Evolutionary conservation across 2,113 vertebrate species (phyloP).

Genomic region (Lophotis ruficrista): DNA sequence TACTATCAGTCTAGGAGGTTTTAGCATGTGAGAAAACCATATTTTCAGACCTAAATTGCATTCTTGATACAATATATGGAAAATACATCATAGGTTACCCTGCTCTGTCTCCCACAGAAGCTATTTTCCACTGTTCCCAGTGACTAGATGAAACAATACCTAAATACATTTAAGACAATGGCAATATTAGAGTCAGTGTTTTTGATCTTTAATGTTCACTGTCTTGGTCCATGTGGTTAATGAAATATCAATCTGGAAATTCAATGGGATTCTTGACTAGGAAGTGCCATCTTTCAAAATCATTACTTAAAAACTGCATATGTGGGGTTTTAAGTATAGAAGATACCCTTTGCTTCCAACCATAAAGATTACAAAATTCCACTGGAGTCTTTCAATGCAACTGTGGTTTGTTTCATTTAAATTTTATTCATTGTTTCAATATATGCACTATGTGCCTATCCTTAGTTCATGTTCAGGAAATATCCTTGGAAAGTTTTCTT

Average conservation of each 20-base stretch:
- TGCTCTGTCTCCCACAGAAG: not conserved
- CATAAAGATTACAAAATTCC: not conserved
- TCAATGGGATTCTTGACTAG: not conserved
- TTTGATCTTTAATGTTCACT: not conserved
- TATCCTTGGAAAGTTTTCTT: not conserved
- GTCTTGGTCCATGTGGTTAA: not conserved
- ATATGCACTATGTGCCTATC: not conserved
- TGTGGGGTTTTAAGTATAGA: not conserved
- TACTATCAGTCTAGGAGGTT: not conserved
- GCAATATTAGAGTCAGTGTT: not conserved
- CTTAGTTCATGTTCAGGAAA: not conserved
- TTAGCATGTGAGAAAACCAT: not conserved
- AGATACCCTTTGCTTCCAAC: not conserved
- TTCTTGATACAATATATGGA: not conserved
- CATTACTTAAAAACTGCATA: not conserved
- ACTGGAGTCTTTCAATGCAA: not conserved
- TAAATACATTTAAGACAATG: not conserved
- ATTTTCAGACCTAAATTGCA: not conserved
- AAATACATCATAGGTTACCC: not conserved
- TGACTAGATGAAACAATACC: not conserved
- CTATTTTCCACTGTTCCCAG: not conserved
- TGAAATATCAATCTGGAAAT: not conserved
- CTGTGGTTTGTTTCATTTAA: not conserved
- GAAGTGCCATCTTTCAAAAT: not conserved
- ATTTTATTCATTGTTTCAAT: not conserved